phyloP scores from a whole-genome alignment of 2,113 vertebrate genomes.

The Scartelaos histophorus region DNA sequence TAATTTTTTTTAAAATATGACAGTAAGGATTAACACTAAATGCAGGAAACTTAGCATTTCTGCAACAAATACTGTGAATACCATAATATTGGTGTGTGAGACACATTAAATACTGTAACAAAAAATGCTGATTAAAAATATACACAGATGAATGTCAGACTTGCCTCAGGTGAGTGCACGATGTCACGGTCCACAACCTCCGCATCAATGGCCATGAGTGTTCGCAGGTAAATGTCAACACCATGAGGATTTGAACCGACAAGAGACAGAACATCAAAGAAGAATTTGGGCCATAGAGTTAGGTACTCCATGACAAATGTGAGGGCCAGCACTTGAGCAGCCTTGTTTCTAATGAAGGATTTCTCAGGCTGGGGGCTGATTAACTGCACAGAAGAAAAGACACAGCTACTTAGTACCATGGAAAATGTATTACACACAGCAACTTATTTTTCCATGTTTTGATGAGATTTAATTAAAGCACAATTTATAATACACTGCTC shows the following conservation, averaged over 20 bases:
- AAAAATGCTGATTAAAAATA: background rate
- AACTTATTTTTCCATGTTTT: too few relatives aligned
- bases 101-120: background rate
- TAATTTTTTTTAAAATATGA: background rate
- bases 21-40: too few relatives aligned
- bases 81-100: too few relatives aligned
- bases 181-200: conserved; percentile 96
- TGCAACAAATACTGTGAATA: too few relatives aligned
- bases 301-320: conserved; percentile 94
- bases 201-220: conserved; percentile 95
- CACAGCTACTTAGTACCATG: background rate
- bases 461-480: too few relatives aligned
- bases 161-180: conserved; percentile 89
- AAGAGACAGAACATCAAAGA: conserved; percentile 92
- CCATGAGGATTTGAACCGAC: conserved; percentile 91
- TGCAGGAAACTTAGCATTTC: too few relatives aligned
- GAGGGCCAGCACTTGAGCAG: conserved; percentile 95
- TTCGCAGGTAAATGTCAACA: conserved; percentile 93
- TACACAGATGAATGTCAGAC: background rate
- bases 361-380: conserved; percentile 89
- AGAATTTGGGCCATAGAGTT: conserved; percentile 97
- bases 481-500: background rate
- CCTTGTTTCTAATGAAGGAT: conserved; percentile 97
- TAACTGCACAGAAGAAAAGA: conserved; percentile 74
- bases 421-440: background rate